phyloP scores from a whole-genome alignment of 2,888 invertebrate genomes.

The Gastracanthus pulcherrimus region DNA sequence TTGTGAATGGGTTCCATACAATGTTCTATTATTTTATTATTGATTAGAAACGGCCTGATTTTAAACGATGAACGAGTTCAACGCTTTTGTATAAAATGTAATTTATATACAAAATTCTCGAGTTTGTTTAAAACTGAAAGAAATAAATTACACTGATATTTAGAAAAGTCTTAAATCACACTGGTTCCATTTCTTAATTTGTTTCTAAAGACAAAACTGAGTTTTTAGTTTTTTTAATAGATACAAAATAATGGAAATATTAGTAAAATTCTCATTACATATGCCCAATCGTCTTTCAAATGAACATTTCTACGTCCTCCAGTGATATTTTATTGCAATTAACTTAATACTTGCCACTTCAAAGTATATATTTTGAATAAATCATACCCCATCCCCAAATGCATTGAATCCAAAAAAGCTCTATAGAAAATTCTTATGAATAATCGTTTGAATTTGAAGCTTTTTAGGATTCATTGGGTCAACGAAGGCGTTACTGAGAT shows the following conservation, averaged over 20 bases:
- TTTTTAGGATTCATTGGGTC: conserved; percentile 20
- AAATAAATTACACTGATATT: too few relatives aligned
- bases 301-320: conserved; percentile 38
- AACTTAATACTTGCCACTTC: conserved; percentile 17
- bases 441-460: background rate
- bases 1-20: too few relatives aligned
- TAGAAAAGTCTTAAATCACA: too few relatives aligned
- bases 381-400: background rate
- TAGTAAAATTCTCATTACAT: background rate
- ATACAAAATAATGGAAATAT: background rate
- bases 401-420: conserved; percentile 33
- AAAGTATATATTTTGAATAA: background rate
- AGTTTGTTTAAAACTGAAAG: too few relatives aligned
- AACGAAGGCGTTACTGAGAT: conserved; percentile 47
- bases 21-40: too few relatives aligned
- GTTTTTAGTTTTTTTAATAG: background rate
- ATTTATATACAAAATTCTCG: too few relatives aligned
- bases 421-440: background rate
- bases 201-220: too few relatives aligned
- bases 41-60: too few relatives aligned
- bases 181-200: too few relatives aligned
- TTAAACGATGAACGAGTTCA: too few relatives aligned
- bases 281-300: conserved; percentile 46
- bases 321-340: conserved; percentile 1
- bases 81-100: too few relatives aligned